These are phyloP conservation scores for Ifrita kowaldi DNA, from an alignment of 2,113 vertebrate species.

Conservation along the genomic window DNA sequence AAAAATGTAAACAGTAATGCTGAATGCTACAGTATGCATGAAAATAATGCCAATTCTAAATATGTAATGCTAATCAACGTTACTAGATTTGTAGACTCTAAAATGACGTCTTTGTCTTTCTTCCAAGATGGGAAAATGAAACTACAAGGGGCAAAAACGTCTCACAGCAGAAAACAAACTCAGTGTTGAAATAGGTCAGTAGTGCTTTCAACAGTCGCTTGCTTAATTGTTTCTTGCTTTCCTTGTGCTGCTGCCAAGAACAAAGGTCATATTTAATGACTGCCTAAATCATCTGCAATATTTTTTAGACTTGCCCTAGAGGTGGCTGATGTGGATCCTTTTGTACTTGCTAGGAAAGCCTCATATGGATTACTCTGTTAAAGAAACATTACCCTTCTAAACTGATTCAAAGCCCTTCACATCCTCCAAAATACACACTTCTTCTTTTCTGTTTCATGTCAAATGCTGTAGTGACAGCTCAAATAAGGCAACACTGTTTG, in stretches of 20 bases:
- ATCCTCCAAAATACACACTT: not conserved
- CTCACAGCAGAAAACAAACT: not conserved
- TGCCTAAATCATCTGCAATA: conserved; percentile 1
- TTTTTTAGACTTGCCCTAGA: not conserved
- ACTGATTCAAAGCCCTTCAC: not conserved
- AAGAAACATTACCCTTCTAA: conserved; percentile 12
- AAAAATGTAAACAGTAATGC: conserved; percentile 39
- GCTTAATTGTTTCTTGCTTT: conserved; percentile 46
- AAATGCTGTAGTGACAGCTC: not conserved
- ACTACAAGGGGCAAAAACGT: conserved; percentile 5
- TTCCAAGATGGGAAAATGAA: conserved; percentile 24
- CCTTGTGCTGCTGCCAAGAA: conserved; percentile 48
- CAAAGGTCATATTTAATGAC: conserved; percentile 45
- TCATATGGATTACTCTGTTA: not conserved
- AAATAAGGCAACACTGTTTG: not conserved
- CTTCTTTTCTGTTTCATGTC: not conserved
- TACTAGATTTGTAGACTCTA: not conserved
- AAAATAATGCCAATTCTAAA: conserved; percentile 47
- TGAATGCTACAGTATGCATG: not conserved
- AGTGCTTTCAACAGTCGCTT: conserved; percentile 20
- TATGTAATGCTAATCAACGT: conserved; percentile 41
- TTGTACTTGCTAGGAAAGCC: not conserved
- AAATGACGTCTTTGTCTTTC: not conserved
- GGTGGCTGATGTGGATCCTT: not conserved
- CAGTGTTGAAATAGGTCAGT: conserved; percentile 17